phyloP scores from a whole-genome alignment of 2,888 invertebrate species.

The Oscheius sp. region DNA sequence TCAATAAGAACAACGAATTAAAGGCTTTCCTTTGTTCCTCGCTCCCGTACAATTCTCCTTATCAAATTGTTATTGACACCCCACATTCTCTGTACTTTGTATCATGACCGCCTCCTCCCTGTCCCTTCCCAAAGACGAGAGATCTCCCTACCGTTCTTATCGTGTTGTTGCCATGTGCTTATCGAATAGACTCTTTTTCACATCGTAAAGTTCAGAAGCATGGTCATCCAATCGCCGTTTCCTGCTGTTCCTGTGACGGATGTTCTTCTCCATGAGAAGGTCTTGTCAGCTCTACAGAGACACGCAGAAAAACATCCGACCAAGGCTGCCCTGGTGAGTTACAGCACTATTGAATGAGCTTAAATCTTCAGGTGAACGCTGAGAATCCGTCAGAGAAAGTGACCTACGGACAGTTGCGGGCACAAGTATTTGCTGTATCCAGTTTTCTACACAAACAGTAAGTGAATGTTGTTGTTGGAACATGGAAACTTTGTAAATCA shows the following conservation, averaged over 20 bases:
- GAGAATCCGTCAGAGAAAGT: slow-evolving; percentile 30
- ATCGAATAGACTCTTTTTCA: too few relatives aligned
- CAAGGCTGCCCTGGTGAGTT: slow-evolving; percentile 34
- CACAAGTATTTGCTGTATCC: slow-evolving; percentile 23
- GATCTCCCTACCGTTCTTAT: too few relatives aligned
- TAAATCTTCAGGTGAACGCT: slow-evolving; percentile 26
- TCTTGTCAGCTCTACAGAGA: slow-evolving; percentile 31
- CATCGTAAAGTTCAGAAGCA: background rate
- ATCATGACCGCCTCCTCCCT: background rate
- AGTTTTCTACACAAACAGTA: slow-evolving; percentile 32
- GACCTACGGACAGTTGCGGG: slow-evolving; percentile 18
- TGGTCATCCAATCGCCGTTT: slow-evolving; percentile 35
- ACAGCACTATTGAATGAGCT: too few relatives aligned
- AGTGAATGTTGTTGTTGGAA: background rate
- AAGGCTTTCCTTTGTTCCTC: background rate
- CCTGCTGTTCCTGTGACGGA: slow-evolving; percentile 37
- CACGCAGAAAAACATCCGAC: slow-evolving; percentile 27
- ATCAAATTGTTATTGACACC: background rate
- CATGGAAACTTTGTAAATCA: background rate
- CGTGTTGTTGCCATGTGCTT: too few relatives aligned
- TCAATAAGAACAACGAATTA: background rate
- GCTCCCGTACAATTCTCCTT: background rate
- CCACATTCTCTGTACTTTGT: slow-evolving; percentile 1
- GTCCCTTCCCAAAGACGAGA: background rate
- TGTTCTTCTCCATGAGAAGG: slow-evolving; percentile 38